Conservation (phyloP, 2,797 vertebrate species). For the Pantherophis vulpinus region DNA sequence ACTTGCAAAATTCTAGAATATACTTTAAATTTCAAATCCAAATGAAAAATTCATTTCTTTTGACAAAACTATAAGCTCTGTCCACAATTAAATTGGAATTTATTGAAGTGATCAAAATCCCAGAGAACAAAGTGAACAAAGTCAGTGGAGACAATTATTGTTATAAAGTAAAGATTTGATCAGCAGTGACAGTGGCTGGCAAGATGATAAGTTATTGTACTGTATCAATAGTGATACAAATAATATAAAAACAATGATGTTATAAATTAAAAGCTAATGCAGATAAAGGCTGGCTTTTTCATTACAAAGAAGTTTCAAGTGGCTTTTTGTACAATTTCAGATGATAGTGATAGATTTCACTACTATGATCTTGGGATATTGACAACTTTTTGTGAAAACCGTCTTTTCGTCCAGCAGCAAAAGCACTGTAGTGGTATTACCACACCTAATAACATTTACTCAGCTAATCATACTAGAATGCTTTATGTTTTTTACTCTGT, state of each 20-base stretch:
- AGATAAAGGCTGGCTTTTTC: background rate
- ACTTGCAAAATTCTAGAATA: background rate
- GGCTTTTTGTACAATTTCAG: background rate
- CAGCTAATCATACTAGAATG: background rate
- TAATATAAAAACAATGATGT: constrained; percentile 3
- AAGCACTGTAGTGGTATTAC: background rate
- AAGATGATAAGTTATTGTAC: background rate
- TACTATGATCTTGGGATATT: background rate
- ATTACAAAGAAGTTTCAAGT: background rate
- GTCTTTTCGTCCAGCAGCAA: background rate
- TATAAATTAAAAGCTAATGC: background rate
- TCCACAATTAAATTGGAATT: constrained; percentile 2
- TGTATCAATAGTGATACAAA: background rate
- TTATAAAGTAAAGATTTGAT: background rate
- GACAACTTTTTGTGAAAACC: too few species aligned
- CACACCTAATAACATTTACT: background rate
- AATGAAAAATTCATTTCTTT: background rate
- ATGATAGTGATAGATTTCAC: background rate
- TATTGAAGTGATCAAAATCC: constrained; percentile 9
- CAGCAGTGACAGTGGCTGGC: background rate
- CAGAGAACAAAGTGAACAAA: background rate
- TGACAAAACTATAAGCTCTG: background rate
- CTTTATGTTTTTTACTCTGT: background rate
- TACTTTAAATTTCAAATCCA: background rate
- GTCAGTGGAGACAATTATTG: background rate